Evolutionary conservation across 2,113 vertebrate genomes (phyloP), one percentile per base, ranked within the genome.

Genomic region (Ramphastos sulfuratus): DNA sequence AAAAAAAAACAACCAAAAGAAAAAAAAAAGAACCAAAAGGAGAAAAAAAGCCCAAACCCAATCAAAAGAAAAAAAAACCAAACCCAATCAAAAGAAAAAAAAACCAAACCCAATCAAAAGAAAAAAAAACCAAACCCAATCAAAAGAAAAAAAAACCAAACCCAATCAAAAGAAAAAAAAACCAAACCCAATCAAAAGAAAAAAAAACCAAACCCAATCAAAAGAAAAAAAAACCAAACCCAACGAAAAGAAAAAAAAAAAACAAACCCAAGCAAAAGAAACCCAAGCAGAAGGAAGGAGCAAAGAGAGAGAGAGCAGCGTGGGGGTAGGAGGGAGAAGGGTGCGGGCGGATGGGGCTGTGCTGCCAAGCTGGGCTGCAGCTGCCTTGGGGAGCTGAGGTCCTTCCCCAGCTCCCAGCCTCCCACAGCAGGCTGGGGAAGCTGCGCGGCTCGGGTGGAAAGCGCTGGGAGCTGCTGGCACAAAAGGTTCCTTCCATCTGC

Each of bases 401-500:
- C 24, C 30, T 52, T 78, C 39, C 50, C 52, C 65, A 6, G n/a
- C 35, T 24, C 77, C 67, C 92, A 31, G 73, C 30, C 46, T 85
- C 54, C 74, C 48, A 0, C 69, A 10, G 85, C n/a, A 23, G 82
- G 67, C 65, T 64, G 56, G 6, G 0, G 71, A 52, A 63, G 78
- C 65, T 27, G 42, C 7, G 1, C n/a, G 33, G 78, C 69, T 44
- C 50, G 23, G 1, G 25, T 28, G 86, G 85, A 52, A 90, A 46
- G 24, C 3, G 46, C 91, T 56, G 27, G 6, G 4, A 90, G 95
- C 86, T 83, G 65, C 30, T 42, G 89, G 85, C 82, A 93, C 94
- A 89, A 95, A 95, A 71, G 67, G 23, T 67, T 92, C 23, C 54
- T 42, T 24, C 17, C 39, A 23, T 82, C 89, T 67, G 90, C 93